Evolutionary conservation across 2,888 invertebrate species (phyloP), one percentile per base, ranked within the genome.

Genomic region (Halictus quadricinctus): DNA sequence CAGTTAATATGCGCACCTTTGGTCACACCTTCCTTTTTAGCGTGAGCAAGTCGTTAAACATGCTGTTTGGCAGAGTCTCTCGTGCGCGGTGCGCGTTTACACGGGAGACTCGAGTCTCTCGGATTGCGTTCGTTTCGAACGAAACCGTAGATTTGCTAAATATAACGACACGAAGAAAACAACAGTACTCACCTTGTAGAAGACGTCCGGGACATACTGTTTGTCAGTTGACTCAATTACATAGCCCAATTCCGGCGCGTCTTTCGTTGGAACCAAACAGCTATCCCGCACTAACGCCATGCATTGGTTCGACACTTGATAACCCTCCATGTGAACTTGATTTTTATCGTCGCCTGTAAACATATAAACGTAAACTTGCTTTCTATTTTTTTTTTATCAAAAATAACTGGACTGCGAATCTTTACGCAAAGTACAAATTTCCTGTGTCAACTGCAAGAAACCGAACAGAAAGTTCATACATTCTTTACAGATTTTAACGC

Each of bases 181-280:
- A 5, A 77, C 72, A 50, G 75, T 82, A 88, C 96, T 95, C 94
- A 98, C 98, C 97, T 98, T 99, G 95, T 98, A 99, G 95, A 98
- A 99, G 90, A 99, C 99, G 96, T 99, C 99, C 86, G 99, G 99
- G 93, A 99, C 99, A 95, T 98, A 99, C 95, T 99, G 99, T 93
- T 97, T 97, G 93, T 98, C 97, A 81, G 97, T 96, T 76, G 99
- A 98, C 95, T 99, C 99, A 88, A 98, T 97, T 87, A 99, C 97
- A 95, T 98, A 99, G 83, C 98, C 99, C 83, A 99, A 96, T 95
- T 99, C 99, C 69, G 99, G 98, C 87, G 98, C 98, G 96, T 99
- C 99, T 94, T 97, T 97, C 50, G 99, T 99, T 74, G 99, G 99
- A 93, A 99, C 96, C 91, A 99, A 96, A 94, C 99, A 98, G 93